Evolutionary conservation across 2,888 invertebrate genomes (phyloP).

Genomic region (Hyposoter dolosus): DNA sequence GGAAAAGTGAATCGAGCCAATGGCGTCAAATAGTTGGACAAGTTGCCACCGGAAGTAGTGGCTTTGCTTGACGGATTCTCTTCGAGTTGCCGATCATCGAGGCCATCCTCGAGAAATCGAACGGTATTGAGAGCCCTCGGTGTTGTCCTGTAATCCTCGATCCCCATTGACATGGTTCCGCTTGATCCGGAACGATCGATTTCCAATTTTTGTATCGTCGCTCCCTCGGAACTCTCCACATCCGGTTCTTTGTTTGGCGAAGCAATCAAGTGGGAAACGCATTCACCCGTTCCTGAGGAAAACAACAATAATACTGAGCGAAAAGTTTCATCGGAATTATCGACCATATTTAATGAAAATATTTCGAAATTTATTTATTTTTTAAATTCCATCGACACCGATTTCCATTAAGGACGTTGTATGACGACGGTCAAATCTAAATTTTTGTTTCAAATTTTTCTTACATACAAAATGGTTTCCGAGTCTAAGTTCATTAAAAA

Average conservation of each 20-base stretch:
- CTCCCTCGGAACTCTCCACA: background rate
- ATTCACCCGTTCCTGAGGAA: conserved; percentile 14
- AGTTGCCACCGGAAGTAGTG: background rate
- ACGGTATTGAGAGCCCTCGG: background rate
- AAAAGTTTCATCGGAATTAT: too few relatives aligned
- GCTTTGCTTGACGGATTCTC: background rate
- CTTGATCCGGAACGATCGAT: conserved; percentile 23
- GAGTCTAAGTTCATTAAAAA: too few relatives aligned
- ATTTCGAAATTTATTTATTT: too few relatives aligned
- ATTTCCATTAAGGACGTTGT: too few relatives aligned
- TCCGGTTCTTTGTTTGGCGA: background rate
- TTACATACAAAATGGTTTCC: too few relatives aligned
- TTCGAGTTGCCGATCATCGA: background rate
- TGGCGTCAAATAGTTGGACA: conserved; percentile 4
- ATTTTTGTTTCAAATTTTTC: too few relatives aligned
- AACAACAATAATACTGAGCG: background rate
- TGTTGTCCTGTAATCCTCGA: conserved; percentile 1
- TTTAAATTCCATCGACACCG: too few relatives aligned
- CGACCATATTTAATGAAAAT: too few relatives aligned
- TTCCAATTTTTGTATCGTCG: background rate
- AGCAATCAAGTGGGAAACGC: conserved; percentile 21
- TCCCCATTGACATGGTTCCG: conserved; percentile 15
- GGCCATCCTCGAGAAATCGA: background rate
- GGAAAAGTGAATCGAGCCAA: conserved; percentile 54
- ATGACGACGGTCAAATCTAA: too few relatives aligned